Evolutionary conservation across 2,888 invertebrate genomes (phyloP).

Genomic region (Masnerella sp.): DNA sequence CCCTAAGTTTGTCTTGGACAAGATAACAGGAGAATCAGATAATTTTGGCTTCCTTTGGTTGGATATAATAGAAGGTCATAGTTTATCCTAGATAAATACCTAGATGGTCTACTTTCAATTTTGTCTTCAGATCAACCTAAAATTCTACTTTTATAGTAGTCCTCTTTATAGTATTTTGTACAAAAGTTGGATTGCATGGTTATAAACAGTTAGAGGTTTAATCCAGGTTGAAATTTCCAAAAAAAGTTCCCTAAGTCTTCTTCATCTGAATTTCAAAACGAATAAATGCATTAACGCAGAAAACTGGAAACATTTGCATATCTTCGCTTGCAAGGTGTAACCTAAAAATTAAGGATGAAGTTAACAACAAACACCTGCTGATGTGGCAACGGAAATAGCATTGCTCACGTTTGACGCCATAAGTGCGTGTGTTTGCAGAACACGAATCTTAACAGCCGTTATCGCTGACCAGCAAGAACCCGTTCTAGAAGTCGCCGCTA

Average conservation of each 20-base stretch:
- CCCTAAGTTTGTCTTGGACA: no score
- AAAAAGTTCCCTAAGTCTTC: background rate
- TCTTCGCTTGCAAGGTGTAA: background rate
- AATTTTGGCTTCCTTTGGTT: no score
- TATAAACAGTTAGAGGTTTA: no score
- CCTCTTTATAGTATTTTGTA: no score
- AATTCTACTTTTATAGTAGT: no score
- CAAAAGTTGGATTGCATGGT: no score
- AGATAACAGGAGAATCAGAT: no score
- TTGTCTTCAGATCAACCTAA: no score
- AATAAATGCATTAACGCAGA: background rate
- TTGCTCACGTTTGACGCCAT: slow-evolving; percentile 46
- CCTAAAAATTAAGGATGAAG: slow-evolving; percentile 1
- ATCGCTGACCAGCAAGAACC: slow-evolving; percentile 60
- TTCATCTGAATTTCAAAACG: background rate
- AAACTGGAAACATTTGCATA: slow-evolving; percentile 10
- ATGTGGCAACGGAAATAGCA: slow-evolving; percentile 54
- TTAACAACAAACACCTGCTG: slow-evolving; percentile 56
- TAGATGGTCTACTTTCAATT: no score
- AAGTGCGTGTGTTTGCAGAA: slow-evolving; percentile 1
- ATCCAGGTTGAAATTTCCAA: background rate
- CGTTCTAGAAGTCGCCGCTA: slow-evolving; percentile 59
- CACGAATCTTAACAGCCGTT: slow-evolving; percentile 18
- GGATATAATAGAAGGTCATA: no score
- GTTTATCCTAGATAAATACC: no score